phyloP scores from a whole-genome alignment of 2,888 invertebrate genomes.

The Thumatha senex region DNA sequence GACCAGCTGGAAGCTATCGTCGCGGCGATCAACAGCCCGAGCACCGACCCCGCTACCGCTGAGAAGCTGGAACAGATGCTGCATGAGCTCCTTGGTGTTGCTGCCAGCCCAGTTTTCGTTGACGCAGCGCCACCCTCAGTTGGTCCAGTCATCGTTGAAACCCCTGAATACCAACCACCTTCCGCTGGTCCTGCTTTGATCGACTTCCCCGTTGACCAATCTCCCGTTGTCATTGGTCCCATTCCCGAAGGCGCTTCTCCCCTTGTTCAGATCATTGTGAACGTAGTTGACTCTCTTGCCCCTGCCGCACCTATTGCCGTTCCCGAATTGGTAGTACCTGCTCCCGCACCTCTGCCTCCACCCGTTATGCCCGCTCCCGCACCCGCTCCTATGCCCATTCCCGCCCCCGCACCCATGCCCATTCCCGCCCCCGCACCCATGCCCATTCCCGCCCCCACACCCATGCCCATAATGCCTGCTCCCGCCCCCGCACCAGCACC shows the following conservation, averaged over 20 bases:
- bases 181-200: constrained; percentile 6
- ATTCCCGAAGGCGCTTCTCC: constrained; percentile 16
- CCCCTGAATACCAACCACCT: neutral
- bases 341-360: neutral
- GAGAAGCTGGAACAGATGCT: constrained; percentile 26
- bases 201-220: constrained; percentile 4
- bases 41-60: constrained; percentile 38
- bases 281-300: constrained; percentile 24
- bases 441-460: neutral
- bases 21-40: constrained; percentile 27
- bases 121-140: constrained; percentile 15
- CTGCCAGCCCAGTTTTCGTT: constrained; percentile 7
- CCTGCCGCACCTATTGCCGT: neutral
- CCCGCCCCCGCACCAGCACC: neutral
- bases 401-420: neutral
- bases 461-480: too few relatives aligned
- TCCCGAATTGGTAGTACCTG: neutral
- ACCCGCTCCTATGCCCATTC: neutral
- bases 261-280: constrained; percentile 46
- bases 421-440: neutral
- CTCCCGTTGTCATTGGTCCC: neutral
- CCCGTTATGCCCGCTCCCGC: neutral
- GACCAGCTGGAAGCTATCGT: constrained; percentile 39
- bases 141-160: constrained; percentile 16
- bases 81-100: constrained; percentile 25